Percentiles rank a stretch among this genome's conserved stretches.
These are phyloP conservation scores for Chloroceryle amazona DNA, from an alignment of 2,797 vertebrate genomes.

Conservation along the genomic window DNA sequence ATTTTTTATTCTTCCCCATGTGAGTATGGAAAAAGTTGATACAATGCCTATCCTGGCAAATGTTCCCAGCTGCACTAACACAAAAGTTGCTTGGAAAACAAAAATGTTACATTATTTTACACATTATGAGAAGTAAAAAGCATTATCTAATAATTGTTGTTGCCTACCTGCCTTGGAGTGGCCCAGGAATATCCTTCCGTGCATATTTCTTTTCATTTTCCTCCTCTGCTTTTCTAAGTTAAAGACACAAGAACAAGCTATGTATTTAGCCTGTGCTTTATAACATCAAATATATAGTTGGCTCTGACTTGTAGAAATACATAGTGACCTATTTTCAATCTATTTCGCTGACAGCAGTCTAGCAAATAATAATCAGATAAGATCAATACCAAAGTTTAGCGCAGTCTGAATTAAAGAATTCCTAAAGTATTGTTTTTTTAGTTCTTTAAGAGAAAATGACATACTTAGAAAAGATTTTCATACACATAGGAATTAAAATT, in stretches of 20 bases:
- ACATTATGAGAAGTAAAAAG: neutral
- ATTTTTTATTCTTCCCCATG: neutral
- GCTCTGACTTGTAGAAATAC: conserved; percentile 33
- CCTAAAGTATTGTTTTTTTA: neutral
- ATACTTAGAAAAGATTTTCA: neutral
- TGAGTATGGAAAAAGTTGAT: neutral
- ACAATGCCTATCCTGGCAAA: neutral
- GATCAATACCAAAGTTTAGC: neutral
- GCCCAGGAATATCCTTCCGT: conserved; percentile 92
- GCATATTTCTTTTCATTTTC: conserved; percentile 81
- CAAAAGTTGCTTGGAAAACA: neutral
- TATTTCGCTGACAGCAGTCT: neutral
- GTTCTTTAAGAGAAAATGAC: neutral
- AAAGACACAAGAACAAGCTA: conserved; percentile 40
- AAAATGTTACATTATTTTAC: neutral
- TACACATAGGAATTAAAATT: neutral
- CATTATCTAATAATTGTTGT: neutral
- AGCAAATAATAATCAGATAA: neutral
- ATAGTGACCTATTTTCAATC: neutral
- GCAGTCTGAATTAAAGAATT: neutral
- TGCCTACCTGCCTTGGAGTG: conserved; percentile 93
- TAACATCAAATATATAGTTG: neutral
- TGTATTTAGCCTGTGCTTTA: neutral
- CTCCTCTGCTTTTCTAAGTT: conserved; percentile 79
- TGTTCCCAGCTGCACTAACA: neutral